phyloP scores from a whole-genome alignment of 2,888 invertebrate genomes.

The Actias luna region DNA sequence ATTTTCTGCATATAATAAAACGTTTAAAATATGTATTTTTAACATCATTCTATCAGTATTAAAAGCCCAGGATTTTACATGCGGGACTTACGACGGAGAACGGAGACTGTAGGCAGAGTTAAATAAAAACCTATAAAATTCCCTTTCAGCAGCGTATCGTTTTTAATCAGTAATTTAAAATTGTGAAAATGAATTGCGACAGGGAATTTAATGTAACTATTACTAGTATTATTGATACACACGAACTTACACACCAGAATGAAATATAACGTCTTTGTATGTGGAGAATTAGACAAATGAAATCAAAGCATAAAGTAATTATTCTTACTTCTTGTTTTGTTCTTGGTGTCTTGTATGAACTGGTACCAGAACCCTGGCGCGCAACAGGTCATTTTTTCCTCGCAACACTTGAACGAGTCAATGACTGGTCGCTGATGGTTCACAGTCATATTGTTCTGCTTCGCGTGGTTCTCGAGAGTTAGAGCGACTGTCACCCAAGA shows the following conservation, averaged over 20 bases:
- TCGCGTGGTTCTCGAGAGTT: constrained; percentile 89
- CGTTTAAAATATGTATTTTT: no score
- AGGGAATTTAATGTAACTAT: no score
- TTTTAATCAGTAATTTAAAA: no score
- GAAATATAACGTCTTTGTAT: neutral
- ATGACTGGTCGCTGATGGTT: constrained; percentile 88
- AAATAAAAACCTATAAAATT: no score
- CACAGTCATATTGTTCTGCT: constrained; percentile 89
- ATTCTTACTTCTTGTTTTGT: constrained; percentile 89
- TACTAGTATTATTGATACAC: neutral
- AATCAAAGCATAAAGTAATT: neutral
- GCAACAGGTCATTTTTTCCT: constrained; percentile 88
- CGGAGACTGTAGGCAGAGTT: no score
- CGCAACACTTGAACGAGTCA: constrained; percentile 90
- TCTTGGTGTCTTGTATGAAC: constrained; percentile 92
- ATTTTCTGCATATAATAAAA: no score
- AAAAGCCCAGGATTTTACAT: no score
- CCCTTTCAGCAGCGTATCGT: no score
- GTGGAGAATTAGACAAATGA: neutral
- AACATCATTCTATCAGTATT: no score
- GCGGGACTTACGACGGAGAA: no score
- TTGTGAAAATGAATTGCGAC: no score
- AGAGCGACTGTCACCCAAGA: constrained; percentile 91
- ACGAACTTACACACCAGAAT: neutral
- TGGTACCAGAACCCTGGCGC: constrained; percentile 91